phyloP scores from a whole-genome alignment of 2,797 vertebrate genomes.

The Malurus leucopterus region DNA sequence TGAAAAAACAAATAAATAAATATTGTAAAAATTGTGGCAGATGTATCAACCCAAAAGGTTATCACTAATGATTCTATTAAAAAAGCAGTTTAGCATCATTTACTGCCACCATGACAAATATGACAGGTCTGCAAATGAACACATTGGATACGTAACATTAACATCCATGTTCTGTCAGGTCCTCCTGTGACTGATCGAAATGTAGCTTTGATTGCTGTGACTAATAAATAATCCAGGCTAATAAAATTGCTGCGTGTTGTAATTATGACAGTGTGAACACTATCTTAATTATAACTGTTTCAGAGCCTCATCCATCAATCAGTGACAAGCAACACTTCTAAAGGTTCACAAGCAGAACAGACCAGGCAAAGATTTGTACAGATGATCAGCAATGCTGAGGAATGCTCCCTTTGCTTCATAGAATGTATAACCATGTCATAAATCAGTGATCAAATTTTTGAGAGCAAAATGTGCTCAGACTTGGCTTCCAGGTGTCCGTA shows the following conservation, averaged over 20 bases:
- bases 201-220: neutral
- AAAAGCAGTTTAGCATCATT: conserved; percentile 54
- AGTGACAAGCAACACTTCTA: neutral
- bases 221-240: conserved; percentile 3
- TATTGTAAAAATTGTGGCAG: neutral
- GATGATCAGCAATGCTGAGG: neutral
- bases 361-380: neutral
- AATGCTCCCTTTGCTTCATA: neutral
- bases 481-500: neutral
- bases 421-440: neutral
- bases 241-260: neutral
- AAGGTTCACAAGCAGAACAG: neutral
- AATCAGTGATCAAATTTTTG: neutral
- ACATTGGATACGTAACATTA: neutral
- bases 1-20: conserved; percentile 23
- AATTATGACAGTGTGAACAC: neutral
- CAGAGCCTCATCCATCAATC: neutral
- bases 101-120: conserved; percentile 35
- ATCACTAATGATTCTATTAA: conserved; percentile 43
- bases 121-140: conserved; percentile 54
- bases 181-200: neutral
- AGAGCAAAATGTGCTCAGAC: accelerated
- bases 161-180: conserved; percentile 34
- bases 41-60: conserved; percentile 8
- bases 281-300: neutral